Conservation (phyloP, 2,113 vertebrate species). For the Murina feae region DNA sequence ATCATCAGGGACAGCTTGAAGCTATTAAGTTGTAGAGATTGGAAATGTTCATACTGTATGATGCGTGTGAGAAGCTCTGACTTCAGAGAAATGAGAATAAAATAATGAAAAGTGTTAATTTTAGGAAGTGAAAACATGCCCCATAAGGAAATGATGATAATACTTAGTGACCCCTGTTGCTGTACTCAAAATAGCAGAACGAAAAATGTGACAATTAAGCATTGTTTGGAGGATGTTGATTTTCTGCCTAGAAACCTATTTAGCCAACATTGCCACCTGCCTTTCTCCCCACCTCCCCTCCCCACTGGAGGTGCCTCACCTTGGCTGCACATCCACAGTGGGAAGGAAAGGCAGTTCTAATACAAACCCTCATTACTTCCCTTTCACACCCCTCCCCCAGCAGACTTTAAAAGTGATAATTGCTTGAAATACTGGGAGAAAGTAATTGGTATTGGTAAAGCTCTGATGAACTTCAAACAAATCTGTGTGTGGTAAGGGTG, state of each 20-base stretch:
- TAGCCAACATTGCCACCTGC: slow-evolving; percentile 32
- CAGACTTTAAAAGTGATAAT: slow-evolving; percentile 83
- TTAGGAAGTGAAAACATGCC: neutral
- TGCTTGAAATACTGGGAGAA: slow-evolving; percentile 80
- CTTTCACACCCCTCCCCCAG: slow-evolving; percentile 54
- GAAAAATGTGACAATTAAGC: neutral
- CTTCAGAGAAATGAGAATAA: neutral
- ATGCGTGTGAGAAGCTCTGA: neutral
- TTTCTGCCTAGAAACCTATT: slow-evolving; percentile 79
- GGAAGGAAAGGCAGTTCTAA: slow-evolving; percentile 81
- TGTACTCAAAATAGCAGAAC: neutral
- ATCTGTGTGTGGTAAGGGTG: neutral
- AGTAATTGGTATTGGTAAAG: slow-evolving; percentile 52
- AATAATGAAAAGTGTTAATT: neutral
- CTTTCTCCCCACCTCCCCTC: slow-evolving; percentile 55
- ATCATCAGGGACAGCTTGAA: neutral
- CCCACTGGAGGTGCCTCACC: slow-evolving; percentile 78
- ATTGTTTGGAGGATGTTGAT: slow-evolving; percentile 49
- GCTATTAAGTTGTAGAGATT: neutral
- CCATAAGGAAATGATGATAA: neutral
- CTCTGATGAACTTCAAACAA: slow-evolving; percentile 56
- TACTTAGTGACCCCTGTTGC: neutral
- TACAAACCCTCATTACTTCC: slow-evolving; percentile 76
- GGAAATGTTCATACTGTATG: neutral
- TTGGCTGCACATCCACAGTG: slow-evolving; percentile 83